phyloP scores from a whole-genome alignment of 2,888 invertebrate genomes.

The Netelia inedita region DNA sequence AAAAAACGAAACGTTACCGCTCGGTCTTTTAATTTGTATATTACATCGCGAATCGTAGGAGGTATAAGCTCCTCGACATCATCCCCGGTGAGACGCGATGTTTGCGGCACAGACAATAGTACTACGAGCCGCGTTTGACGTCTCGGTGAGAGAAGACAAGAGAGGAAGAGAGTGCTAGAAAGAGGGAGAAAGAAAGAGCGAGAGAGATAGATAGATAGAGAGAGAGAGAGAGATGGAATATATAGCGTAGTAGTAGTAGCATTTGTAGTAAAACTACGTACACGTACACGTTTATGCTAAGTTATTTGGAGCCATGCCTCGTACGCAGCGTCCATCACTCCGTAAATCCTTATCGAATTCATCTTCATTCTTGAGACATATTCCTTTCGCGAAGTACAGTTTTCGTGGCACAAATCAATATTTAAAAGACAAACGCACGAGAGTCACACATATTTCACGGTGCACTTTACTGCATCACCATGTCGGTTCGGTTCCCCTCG shows the following conservation, averaged over 20 bases:
- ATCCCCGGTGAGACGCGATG: slow-evolving; percentile 64
- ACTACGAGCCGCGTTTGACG: slow-evolving; percentile 61
- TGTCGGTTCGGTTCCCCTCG: slow-evolving; percentile 75
- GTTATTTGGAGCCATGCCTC: slow-evolving; percentile 75
- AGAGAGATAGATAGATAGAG: slow-evolving; percentile 41
- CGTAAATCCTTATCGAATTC: slow-evolving; percentile 68
- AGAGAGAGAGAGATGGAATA: slow-evolving; percentile 30
- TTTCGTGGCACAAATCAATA: slow-evolving; percentile 77
- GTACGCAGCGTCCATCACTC: slow-evolving; percentile 65
- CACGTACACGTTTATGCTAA: slow-evolving; percentile 75
- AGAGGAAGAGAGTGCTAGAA: slow-evolving; percentile 6
- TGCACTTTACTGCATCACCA: slow-evolving; percentile 32
- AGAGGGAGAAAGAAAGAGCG: not conserved
- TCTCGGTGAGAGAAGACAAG: slow-evolving; percentile 53
- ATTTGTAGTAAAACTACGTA: slow-evolving; percentile 60
- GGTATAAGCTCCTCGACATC: slow-evolving; percentile 38
- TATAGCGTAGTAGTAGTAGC: slow-evolving; percentile 61
- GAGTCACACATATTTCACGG: slow-evolving; percentile 76
- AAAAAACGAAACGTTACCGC: not conserved
- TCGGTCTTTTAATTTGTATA: slow-evolving; percentile 19
- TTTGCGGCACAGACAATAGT: slow-evolving; percentile 69
- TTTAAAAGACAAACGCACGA: slow-evolving; percentile 80
- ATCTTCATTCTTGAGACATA: slow-evolving; percentile 64
- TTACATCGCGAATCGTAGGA: slow-evolving; percentile 4
- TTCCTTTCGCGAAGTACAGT: slow-evolving; percentile 13